phyloP scores from a whole-genome alignment of 1,140 invertebrate species.

The Helicoverpa armigera region DNA sequence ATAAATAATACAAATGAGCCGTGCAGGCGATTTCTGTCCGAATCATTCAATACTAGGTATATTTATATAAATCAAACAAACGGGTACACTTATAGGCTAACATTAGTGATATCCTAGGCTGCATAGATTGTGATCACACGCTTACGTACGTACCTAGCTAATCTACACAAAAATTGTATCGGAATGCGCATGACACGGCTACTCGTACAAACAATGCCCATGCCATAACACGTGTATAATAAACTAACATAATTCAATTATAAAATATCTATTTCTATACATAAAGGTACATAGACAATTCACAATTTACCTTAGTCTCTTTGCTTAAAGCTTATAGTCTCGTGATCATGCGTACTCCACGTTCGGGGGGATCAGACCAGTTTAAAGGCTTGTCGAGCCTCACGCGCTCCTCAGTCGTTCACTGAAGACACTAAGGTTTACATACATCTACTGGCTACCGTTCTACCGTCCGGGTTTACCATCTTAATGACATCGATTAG shows the following conservation, averaged over 20 bases:
- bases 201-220: slow-evolving; percentile 16
- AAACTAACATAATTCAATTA: slow-evolving; percentile 10
- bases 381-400: slow-evolving; percentile 53
- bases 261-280: slow-evolving; percentile 46
- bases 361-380: slow-evolving; percentile 48
- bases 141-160: slow-evolving; percentile 19
- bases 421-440: slow-evolving; percentile 19
- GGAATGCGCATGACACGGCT: slow-evolving; percentile 39
- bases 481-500: not conserved
- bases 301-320: slow-evolving; percentile 57
- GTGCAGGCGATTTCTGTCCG: slow-evolving; percentile 22
- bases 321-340: slow-evolving; percentile 61
- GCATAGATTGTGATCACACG: slow-evolving; percentile 38
- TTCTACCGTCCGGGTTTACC: not conserved
- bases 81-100: slow-evolving; percentile 36
- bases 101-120: slow-evolving; percentile 26
- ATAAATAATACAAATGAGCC: slow-evolving; percentile 61
- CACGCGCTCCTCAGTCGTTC: slow-evolving; percentile 15
- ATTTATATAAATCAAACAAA: slow-evolving; percentile 44
- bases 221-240: slow-evolving; percentile 24
- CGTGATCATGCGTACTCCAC: slow-evolving; percentile 43
- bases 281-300: slow-evolving; percentile 52
- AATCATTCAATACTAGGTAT: slow-evolving; percentile 39
- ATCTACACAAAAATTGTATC: slow-evolving; percentile 29
- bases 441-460: not conserved